Evolutionary conservation across 2,888 invertebrate species (phyloP), one percentile per base, ranked within the genome.

Genomic region (Temnothorax ravouxi): DNA sequence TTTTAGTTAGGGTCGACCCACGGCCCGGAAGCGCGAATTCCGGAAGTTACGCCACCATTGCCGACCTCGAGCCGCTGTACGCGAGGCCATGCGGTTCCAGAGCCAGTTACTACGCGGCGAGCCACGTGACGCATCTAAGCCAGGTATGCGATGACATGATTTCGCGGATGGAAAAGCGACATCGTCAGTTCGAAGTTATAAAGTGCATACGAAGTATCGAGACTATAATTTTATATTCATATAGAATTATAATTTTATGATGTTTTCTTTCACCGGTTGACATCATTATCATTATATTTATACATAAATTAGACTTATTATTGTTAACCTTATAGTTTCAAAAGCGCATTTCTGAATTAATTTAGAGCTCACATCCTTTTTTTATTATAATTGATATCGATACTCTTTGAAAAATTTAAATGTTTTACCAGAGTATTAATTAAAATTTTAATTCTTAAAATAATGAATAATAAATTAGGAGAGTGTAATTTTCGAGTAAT

Each of bases 21-120:
- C 95, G 97, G 86, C 97, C 97, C 72, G 97, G 97, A 79, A 97
- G 97, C 93, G 97, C 97, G 41, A 96, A 96, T 89, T 97, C 97
- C 82, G 97, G 97, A 87, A 97, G 97, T 90, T 98, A 98, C 92
- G 98, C 98, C 62, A 98, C 98, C 62, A 98, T 98, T 90, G 97
- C 97, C 84, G 97, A 97, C 94, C 96, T 97, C 91, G 97, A 97
- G 85, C 94, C 94, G 41, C 92, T 95, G 76, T 95, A 95, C 83
- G 94, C 95, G 75, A 91, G 94, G 76, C 95, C 96, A 38, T 96
- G 95, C 91, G 96, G 96, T 86, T 96, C 96, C 88, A 95, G 96
- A 91, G 96, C 97, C 74, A 97, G 97, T 29, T 97, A 97, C 95
- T 97, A 97, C 95, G 97, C 97, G 18, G 97, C 97, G n/a, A 97